Base-by-base conservation (phyloP, 2,113 vertebrate genomes). In the Peucedramus taeniatus region DNA sequence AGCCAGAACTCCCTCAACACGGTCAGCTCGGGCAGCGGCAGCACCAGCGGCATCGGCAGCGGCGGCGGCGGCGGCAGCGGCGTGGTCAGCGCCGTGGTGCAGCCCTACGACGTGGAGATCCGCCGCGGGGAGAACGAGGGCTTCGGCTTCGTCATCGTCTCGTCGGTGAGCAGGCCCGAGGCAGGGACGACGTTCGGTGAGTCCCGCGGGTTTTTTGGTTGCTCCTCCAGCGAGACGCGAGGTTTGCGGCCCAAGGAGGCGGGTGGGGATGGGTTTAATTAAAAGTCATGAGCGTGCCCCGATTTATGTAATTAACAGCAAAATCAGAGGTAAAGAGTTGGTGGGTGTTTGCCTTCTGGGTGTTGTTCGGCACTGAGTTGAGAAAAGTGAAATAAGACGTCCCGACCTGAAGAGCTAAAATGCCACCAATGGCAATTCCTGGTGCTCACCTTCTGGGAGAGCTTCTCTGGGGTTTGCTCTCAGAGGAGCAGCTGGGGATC, bases 1-100 rank as follows among this genome's bases (percentile, higher is more conserved):
- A 99, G 99, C 98, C 99, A 99, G 98, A 99, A 99, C 96, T 99
- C 99, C 10, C 98, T 99, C 57, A 99, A 99, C 96, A 99, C 99
- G 0, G 99, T 99, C 92, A 99, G 99, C 98, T 99, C 99, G 0
- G 99, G 99, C 97, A 99, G 99, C 7, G 99, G 99, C 69, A 99
- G 99, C 92, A 99, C 99, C 95, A 99, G 99, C 0, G 99, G 99
- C 80, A 99, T 99, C 8, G 99, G 99, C 94, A 99, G 99, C 0
- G 99, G 99, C 0, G 99, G 98, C 0, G 98, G 98, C 0, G 99
- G 98, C 0, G 99, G 98, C 63, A 99, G 99, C 3, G 98, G 98
- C 0, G 98, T 99, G 24, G 98, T 99, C 51, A 98, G 98, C 56
- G 26, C 98, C 0, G 90, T 98, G 83, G 61, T 99, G 63, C 99